These are phyloP conservation scores for Galerucella calmariensis DNA, from an alignment of 2,888 invertebrate species.

Conservation along the genomic window DNA sequence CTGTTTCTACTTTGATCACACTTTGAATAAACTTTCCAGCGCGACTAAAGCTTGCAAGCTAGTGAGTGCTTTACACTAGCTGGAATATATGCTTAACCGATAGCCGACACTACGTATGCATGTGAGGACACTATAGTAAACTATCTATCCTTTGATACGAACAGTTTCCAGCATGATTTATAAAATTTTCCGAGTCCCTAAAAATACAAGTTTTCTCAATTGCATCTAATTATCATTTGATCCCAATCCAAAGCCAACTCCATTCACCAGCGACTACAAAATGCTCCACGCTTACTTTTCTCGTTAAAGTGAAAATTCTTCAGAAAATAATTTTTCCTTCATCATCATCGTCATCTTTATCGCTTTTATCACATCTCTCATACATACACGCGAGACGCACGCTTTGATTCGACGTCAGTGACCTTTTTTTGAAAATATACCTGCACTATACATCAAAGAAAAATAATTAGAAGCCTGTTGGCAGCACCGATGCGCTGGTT, in stretches of 20 bases:
- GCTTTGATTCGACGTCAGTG: slow-evolving; percentile 18
- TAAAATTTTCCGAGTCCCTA: not conserved
- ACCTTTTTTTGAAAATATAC: slow-evolving; percentile 37
- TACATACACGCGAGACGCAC: not conserved
- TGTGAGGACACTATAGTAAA: too few species aligned
- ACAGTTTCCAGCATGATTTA: too few species aligned
- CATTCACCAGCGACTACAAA: not conserved
- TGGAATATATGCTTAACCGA: too few species aligned
- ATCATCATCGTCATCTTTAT: not conserved
- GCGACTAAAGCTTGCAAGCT: too few species aligned
- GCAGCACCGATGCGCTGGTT: slow-evolving; percentile 9
- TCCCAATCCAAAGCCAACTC: not conserved
- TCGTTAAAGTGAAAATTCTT: not conserved
- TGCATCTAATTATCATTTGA: not conserved
- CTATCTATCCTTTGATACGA: too few species aligned
- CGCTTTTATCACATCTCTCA: not conserved
- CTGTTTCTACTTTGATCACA: too few species aligned
- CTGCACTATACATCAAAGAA: slow-evolving; percentile 39
- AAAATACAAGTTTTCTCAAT: not conserved
- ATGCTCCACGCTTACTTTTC: not conserved
- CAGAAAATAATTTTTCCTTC: not conserved
- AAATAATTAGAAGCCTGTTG: slow-evolving; percentile 35
- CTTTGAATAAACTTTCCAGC: too few species aligned
- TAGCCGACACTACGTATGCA: too few species aligned
- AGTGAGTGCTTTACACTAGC: too few species aligned